Percentiles rank a stretch among this genome's conserved stretches.
Conservation (phyloP, 2,113 vertebrate species). For the Orycteropus afer region DNA sequence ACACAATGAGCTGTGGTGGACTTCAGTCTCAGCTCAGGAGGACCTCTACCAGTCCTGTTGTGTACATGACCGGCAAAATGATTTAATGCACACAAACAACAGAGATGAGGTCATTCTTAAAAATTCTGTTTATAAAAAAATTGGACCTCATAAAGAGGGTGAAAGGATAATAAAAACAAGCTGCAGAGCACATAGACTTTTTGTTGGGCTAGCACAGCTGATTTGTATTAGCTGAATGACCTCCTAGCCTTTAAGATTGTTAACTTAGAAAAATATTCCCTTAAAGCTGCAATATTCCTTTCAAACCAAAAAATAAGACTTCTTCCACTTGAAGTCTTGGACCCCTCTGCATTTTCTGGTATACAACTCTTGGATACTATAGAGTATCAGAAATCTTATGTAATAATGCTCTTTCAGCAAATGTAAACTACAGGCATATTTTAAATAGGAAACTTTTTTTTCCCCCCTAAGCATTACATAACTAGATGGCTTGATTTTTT, state of each 20-base stretch:
- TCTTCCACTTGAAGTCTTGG: conserved; percentile 79
- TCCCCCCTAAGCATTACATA: conserved; percentile 56
- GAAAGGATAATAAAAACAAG: conserved; percentile 91
- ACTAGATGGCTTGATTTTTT: conserved; percentile 37
- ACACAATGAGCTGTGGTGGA: not conserved
- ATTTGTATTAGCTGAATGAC: conserved; percentile 89
- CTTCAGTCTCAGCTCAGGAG: conserved; percentile 39
- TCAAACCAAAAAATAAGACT: conserved; percentile 84
- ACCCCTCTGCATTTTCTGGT: conserved; percentile 81
- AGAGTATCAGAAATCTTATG: conserved; percentile 60
- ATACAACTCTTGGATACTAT: conserved; percentile 47
- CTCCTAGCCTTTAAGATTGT: conserved; percentile 89
- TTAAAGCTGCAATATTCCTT: conserved; percentile 90
- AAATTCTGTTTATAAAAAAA: conserved; percentile 90
- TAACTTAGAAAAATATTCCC: conserved; percentile 91
- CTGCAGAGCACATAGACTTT: conserved; percentile 88
- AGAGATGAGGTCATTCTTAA: conserved; percentile 91
- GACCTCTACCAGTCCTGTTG: conserved; percentile 64
- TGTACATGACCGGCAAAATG: conserved; percentile 83
- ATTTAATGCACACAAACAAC: conserved; percentile 90
- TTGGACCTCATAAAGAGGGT: conserved; percentile 89
- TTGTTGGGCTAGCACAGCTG: conserved; percentile 88
- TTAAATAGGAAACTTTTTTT: not conserved
- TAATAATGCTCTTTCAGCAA: conserved; percentile 42
- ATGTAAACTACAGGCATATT: conserved; percentile 41